phyloP scores from a whole-genome alignment of 2,113 vertebrate species.

The Clarias batrachus region DNA sequence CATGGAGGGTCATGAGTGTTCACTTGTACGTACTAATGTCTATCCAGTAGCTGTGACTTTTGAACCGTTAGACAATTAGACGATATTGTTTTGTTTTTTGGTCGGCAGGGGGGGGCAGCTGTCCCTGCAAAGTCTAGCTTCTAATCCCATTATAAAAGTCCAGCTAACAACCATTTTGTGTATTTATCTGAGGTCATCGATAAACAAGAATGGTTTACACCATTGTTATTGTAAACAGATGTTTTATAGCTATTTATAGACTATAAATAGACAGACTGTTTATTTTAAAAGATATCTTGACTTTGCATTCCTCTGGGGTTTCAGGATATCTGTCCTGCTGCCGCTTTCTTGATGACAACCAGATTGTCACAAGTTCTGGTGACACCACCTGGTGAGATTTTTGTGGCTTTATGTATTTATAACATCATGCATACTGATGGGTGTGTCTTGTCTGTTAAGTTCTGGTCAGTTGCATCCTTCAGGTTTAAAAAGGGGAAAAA shows the following conservation, averaged over 20 bases:
- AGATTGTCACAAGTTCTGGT: constrained; percentile 98
- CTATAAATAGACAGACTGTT: neutral
- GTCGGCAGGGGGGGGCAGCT: no score
- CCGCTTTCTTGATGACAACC: constrained; percentile 99
- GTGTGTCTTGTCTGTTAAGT: neutral
- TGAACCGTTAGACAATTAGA: no score
- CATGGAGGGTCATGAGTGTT: neutral
- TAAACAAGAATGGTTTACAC: neutral
- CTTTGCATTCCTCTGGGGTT: constrained; percentile 37
- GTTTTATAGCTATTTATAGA: neutral
- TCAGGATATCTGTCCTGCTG: constrained; percentile 97
- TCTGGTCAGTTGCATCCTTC: neutral
- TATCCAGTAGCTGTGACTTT: neutral
- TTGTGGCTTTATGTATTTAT: neutral
- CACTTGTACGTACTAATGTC: neutral
- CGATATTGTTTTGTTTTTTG: no score
- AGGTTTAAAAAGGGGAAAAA: neutral
- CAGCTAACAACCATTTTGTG: neutral
- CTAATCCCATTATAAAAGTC: neutral
- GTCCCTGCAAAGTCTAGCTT: neutral
- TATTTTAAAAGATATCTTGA: neutral
- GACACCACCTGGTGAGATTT: constrained; percentile 95
- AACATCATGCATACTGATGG: neutral
- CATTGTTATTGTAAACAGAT: neutral
- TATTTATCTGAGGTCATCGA: neutral